Conservation (phyloP, 2,888 invertebrate species). For the Tiliacea aurago region DNA sequence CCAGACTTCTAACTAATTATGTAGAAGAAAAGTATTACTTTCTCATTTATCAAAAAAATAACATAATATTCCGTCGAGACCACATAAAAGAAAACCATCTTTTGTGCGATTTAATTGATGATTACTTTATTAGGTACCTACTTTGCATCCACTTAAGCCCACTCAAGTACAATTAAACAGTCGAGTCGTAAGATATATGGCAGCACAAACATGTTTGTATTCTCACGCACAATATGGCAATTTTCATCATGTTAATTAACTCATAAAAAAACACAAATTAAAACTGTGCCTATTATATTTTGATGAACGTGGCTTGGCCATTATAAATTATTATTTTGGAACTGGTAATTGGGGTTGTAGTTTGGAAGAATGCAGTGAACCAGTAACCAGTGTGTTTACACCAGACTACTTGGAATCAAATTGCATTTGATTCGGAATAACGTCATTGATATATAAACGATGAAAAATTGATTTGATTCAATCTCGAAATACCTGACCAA, state of each 20-base stretch:
- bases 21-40: not conserved
- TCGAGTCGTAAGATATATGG: not conserved
- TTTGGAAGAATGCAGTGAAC: not conserved
- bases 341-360: not conserved
- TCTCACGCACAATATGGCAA: conserved; percentile 32
- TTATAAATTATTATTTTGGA: not conserved
- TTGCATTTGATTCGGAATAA: not conserved
- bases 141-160: conserved; percentile 21
- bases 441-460: not conserved
- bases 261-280: conserved; percentile 35
- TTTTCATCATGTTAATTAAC: conserved; percentile 50
- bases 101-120: not conserved
- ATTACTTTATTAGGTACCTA: conserved; percentile 9
- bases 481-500: not conserved
- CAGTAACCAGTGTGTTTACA: not conserved
- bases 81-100: not conserved
- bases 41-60: not conserved
- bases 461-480: conserved; percentile 8
- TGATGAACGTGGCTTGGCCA: conserved; percentile 1
- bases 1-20: not conserved
- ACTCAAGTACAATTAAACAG: conserved; percentile 35
- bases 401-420: not conserved
- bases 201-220: not conserved
- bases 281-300: conserved; percentile 9
- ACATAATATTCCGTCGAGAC: not conserved